Percentiles rank a stretch among this genome's conserved stretches.
Conservation (phyloP, 2,797 vertebrate species). For the Chromis chromis region DNA sequence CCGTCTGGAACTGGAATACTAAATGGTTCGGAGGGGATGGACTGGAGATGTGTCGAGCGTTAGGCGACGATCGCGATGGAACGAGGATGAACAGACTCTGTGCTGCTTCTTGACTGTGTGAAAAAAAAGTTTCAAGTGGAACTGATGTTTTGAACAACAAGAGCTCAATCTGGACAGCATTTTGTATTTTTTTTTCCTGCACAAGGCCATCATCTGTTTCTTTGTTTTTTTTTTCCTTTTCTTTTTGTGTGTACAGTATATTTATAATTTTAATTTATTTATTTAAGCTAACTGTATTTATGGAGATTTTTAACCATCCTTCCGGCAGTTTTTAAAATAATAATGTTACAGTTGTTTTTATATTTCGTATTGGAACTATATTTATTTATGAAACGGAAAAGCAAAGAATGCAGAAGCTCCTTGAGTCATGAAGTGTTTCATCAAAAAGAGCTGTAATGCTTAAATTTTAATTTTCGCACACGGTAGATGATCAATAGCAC, state of each 20-base stretch:
- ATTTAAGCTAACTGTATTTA: slow-evolving; percentile 88
- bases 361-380: slow-evolving; percentile 75
- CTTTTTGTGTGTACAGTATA: slow-evolving; percentile 78
- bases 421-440: slow-evolving; percentile 49
- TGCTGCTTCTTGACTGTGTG: slow-evolving; percentile 74
- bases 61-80: slow-evolving; percentile 41
- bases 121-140: slow-evolving; percentile 53
- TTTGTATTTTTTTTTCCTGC: slow-evolving; percentile 77
- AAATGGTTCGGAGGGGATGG: slow-evolving; percentile 45
- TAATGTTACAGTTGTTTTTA: slow-evolving; percentile 79
- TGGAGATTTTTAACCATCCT: slow-evolving; percentile 82
- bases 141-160: slow-evolving; percentile 47
- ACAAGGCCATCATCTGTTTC: slow-evolving; percentile 58
- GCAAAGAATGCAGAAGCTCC: slow-evolving; percentile 45
- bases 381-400: slow-evolving; percentile 76
- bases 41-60: slow-evolving; percentile 55
- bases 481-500: slow-evolving; percentile 69
- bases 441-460: slow-evolving; percentile 23
- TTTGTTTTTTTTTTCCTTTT: slow-evolving; percentile 26
- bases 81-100: slow-evolving; percentile 61
- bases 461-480: slow-evolving; percentile 50
- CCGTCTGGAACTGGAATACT: slow-evolving; percentile 72
- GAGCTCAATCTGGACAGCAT: slow-evolving; percentile 74
- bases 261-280: slow-evolving; percentile 90
- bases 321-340: slow-evolving; percentile 73